Evolutionary conservation across 23 tunicate species (phyloP).

Genomic region (Phallusia fumigata): DNA sequence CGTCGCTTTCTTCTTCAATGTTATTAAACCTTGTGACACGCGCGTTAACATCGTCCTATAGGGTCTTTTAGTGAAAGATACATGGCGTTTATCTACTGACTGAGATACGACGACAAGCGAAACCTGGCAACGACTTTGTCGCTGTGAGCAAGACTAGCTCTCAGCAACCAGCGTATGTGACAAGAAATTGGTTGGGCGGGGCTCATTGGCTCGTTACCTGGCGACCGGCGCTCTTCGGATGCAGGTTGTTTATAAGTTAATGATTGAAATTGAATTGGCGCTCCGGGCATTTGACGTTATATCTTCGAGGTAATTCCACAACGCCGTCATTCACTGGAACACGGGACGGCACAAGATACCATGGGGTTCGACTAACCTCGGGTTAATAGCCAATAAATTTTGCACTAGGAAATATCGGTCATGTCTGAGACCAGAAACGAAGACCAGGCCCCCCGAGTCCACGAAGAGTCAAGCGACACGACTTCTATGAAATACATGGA

Average conservation of each 20-base stretch:
- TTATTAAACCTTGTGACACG: too few species aligned
- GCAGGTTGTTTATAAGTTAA: background rate
- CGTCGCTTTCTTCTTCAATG: too few species aligned
- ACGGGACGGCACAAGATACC: too few species aligned
- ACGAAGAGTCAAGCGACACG: background rate
- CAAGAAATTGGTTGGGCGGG: slow-evolving; percentile 12
- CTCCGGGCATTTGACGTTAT: background rate
- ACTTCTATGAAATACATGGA: background rate
- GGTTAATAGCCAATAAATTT: too few species aligned
- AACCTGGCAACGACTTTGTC: too few species aligned
- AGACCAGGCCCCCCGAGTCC: background rate
- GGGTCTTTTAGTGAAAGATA: too few species aligned
- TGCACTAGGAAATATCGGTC: too few species aligned
- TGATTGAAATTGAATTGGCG: slow-evolving; percentile 9
- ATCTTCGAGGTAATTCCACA: background rate
- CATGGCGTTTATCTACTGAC: too few species aligned
- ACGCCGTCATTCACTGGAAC: too few species aligned
- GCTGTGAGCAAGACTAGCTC: background rate
- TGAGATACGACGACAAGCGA: too few species aligned
- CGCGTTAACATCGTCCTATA: too few species aligned
- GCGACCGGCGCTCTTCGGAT: background rate
- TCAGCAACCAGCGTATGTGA: background rate
- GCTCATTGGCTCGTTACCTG: background rate
- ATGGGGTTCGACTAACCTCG: too few species aligned
- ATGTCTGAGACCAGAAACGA: background rate